phyloP scores from a whole-genome alignment of 2,113 vertebrate species.

The Eonycteris spelaea region DNA sequence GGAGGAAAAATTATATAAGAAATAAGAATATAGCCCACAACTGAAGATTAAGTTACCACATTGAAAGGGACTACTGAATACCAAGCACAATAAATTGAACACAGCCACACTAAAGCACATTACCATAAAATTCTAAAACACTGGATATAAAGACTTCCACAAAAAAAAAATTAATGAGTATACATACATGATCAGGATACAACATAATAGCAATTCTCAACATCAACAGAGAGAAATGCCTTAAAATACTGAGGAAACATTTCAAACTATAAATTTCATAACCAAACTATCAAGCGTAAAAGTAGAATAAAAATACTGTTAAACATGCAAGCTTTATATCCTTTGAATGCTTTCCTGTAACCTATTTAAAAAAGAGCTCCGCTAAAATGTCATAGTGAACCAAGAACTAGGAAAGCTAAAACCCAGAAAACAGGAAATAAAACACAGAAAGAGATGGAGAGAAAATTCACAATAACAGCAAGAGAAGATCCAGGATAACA shows the following conservation, averaged over 20 bases:
- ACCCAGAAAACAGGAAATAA: not conserved
- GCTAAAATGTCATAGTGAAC: not conserved
- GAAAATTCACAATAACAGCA: not conserved
- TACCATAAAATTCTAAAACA: not conserved
- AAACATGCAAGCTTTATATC: not conserved
- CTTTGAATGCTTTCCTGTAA: not conserved
- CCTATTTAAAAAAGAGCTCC: not conserved
- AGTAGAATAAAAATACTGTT: not conserved
- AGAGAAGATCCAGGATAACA: not conserved
- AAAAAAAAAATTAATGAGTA: not conserved
- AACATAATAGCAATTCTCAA: not conserved
- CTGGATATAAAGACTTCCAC: not conserved
- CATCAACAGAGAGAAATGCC: not conserved
- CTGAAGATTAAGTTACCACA: not conserved
- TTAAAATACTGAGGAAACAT: not conserved
- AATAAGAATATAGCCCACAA: constrained; percentile 32
- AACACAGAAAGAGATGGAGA: not conserved
- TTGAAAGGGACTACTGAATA: not conserved
- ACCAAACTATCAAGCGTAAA: not conserved
- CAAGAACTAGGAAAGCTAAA: not conserved
- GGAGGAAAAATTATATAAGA: not conserved
- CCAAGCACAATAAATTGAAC: not conserved
- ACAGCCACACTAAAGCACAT: not conserved
- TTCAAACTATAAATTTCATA: not conserved
- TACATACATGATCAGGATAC: not conserved